A percentile compares a stretch with the other conserved stretches of the same genome.
These are phyloP conservation scores for Ceratina calcarata DNA, from an alignment of 1,140 invertebrate genomes.

Conservation along the genomic window DNA sequence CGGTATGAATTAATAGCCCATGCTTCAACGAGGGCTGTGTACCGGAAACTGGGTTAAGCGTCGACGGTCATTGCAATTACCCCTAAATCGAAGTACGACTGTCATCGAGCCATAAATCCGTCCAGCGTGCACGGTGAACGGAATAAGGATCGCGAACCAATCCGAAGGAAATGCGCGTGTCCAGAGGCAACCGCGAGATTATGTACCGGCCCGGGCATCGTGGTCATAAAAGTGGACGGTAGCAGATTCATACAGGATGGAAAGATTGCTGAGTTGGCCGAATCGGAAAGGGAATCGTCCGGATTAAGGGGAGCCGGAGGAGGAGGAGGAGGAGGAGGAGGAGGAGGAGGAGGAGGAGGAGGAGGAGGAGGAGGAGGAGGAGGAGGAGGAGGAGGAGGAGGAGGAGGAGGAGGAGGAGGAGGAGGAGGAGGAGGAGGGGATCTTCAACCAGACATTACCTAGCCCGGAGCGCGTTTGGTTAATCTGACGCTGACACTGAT, in stretches of 20 bases:
- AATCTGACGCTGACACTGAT: slow-evolving; percentile 60
- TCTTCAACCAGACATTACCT: slow-evolving; percentile 19
- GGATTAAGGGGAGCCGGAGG: slow-evolving; percentile 27
- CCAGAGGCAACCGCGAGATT: neutral
- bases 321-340: too few species aligned
- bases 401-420: slow-evolving; percentile 25
- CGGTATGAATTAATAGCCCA: neutral
- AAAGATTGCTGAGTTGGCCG: slow-evolving; percentile 52
- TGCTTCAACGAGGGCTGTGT: neutral
- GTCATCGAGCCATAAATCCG: slow-evolving; percentile 61
- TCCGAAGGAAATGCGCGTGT: slow-evolving; percentile 31
- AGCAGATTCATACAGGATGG: slow-evolving; percentile 50
- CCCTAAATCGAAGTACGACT: slow-evolving; percentile 57
- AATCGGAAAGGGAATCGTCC: slow-evolving; percentile 27
- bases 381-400: neutral
- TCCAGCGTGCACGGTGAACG: slow-evolving; percentile 42
- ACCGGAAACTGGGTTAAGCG: slow-evolving; percentile 16
- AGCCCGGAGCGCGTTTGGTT: slow-evolving; percentile 33
- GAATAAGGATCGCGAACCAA: slow-evolving; percentile 63
- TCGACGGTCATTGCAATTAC: slow-evolving; percentile 11
- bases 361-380: slow-evolving; percentile 13
- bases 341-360: slow-evolving; percentile 14
- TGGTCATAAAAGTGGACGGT: slow-evolving; percentile 50
- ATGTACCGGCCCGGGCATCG: slow-evolving; percentile 7
- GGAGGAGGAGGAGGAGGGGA: too few species aligned